phyloP scores from a whole-genome alignment of 2,888 invertebrate genomes.

The Cryptus viduatorius region DNA sequence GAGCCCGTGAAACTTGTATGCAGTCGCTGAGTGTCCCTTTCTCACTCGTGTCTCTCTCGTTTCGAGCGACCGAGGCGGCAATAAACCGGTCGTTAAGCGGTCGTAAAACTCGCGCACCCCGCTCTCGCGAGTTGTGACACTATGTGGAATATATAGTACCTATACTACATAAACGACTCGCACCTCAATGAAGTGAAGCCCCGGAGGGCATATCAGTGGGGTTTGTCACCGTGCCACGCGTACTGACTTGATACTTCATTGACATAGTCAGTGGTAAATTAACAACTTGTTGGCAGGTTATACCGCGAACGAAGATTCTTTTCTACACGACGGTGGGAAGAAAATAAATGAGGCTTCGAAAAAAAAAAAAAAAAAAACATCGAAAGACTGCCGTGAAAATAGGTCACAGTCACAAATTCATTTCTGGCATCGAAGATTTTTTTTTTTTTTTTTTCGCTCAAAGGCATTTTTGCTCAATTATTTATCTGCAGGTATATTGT shows the following conservation, averaged over 20 bases:
- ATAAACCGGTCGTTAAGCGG: constrained; percentile 81
- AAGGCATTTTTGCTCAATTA: too few relatives aligned
- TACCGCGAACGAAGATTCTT: not conserved
- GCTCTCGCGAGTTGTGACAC: constrained; percentile 43
- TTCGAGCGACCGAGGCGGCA: constrained; percentile 71
- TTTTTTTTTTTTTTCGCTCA: not conserved
- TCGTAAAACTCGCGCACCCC: constrained; percentile 77
- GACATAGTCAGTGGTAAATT: constrained; percentile 64
- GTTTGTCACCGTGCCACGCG: constrained; percentile 48
- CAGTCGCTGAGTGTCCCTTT: constrained; percentile 35
- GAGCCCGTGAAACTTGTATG: constrained; percentile 49
- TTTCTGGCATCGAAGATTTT: not conserved
- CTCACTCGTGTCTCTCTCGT: constrained; percentile 47
- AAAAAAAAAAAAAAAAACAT: not conserved
- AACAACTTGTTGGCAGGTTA: constrained; percentile 51
- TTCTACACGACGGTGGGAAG: not conserved
- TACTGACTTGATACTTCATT: constrained; percentile 55
- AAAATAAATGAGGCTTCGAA: not conserved
- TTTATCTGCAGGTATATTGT: too few relatives aligned
- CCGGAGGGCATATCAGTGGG: constrained; percentile 55
- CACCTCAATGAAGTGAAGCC: constrained; percentile 61
- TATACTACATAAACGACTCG: constrained; percentile 51
- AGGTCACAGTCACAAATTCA: not conserved
- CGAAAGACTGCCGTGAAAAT: not conserved
- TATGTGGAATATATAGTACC: constrained; percentile 41